Evolutionary conservation across 2,888 invertebrate genomes (phyloP), one percentile per base, ranked within the genome.

Genomic region (Lithosia quadra): DNA sequence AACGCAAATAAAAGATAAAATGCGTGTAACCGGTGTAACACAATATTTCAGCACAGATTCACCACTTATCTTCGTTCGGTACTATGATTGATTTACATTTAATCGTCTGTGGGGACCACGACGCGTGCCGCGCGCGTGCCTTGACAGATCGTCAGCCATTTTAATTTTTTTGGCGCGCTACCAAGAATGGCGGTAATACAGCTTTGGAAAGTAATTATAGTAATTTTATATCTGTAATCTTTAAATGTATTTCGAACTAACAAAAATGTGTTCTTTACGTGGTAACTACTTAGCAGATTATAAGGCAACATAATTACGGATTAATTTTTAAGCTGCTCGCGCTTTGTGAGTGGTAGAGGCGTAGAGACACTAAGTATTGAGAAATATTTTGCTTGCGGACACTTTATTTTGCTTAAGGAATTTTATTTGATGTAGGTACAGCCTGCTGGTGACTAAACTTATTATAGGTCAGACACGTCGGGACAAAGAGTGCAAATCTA

Each of bases 1-100:
- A 93, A 92, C 75, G 91, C 88, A 94, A 94, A 94, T 93, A 94
- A 87, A 89, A 90, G 91, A 92, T 91, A 91, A 81, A 79, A 87
- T 86, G 85, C 80, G 78, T 80, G 77, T 28, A 28, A 28, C 28
- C 28, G 28, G 28, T 90, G 94, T 92, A 93, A 94, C 87, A 88
- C 84, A 89, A 94, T 94, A 91, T 88, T 90, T 90, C 88, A 86
- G 75, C 90, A 84, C 88, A 86, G 89, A 91, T 91, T 88, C 90
- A 83, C 82, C 83, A 88, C 82, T 88, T 90, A 91, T 91, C 91
- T 90, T 77, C 80, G 71, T 90, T 77, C 80, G 71, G 77, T 78
- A 80, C 82, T 86, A 86, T 87, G 85, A 90, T 87, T 90, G 88
- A 90, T 91, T 87, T 83, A 82, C 86, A 85, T 90, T 90, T 90